phyloP scores from a whole-genome alignment of 2,113 vertebrate species.

The Physeter macrocephalus region DNA sequence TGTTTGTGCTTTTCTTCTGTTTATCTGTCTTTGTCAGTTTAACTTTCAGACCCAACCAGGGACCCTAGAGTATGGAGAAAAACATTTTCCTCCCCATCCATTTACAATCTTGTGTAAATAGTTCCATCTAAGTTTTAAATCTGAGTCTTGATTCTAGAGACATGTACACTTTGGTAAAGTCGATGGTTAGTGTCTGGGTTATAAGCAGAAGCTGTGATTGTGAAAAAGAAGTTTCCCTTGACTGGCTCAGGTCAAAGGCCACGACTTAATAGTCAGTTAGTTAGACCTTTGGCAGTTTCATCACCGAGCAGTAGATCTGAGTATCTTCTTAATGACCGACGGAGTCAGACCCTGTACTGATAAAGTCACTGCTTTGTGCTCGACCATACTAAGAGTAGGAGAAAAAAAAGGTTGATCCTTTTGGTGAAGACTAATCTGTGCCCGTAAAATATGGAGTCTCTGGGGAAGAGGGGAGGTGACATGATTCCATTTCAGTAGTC shows the following conservation, averaged over 20 bases:
- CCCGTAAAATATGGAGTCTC: not conserved
- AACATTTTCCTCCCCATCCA: not conserved
- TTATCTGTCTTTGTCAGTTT: not conserved
- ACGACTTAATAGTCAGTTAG: slow-evolving; percentile 32
- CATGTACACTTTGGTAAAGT: not conserved
- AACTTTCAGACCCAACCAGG: not conserved
- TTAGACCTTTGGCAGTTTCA: slow-evolving; percentile 48
- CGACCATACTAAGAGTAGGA: slow-evolving; percentile 37
- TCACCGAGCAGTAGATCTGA: slow-evolving; percentile 38
- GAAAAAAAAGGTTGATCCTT: not conserved
- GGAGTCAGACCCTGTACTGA: slow-evolving; percentile 40
- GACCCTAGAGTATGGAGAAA: not conserved
- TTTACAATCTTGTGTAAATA: not conserved
- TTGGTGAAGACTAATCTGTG: slow-evolving; percentile 31
- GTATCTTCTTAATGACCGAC: slow-evolving; percentile 32
- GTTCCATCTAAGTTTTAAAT: not conserved
- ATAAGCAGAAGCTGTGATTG: not conserved
- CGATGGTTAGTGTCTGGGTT: not conserved
- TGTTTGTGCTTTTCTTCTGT: not conserved
- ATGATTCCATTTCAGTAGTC: not conserved
- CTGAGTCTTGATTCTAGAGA: not conserved
- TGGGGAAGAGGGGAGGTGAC: not conserved
- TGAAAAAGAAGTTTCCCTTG: slow-evolving; percentile 26
- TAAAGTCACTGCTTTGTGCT: slow-evolving; percentile 30
- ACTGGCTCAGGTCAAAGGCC: slow-evolving; percentile 58